Conservation (phyloP, 2,113 vertebrate species). For the Podocnemis expansa region DNA sequence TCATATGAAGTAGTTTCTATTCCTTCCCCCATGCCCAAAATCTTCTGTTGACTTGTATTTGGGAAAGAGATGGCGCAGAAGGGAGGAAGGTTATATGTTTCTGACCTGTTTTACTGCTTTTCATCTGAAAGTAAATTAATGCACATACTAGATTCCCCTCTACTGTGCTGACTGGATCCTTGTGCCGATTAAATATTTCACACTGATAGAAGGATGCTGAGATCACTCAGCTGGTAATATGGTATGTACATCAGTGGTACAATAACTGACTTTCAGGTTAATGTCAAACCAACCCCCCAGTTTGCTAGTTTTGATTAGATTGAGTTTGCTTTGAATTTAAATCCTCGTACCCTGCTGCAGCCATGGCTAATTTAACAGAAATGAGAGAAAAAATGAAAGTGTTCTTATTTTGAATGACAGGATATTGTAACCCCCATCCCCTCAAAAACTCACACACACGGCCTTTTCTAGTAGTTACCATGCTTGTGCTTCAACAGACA, state of each 20-base stretch:
- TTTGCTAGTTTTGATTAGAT: constrained; percentile 66
- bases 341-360: constrained; percentile 50
- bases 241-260: constrained; percentile 50
- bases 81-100: constrained; percentile 47
- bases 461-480: neutral
- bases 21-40: neutral
- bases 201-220: constrained; percentile 62
- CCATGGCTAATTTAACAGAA: constrained; percentile 59
- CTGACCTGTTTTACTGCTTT: constrained; percentile 69
- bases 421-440: neutral
- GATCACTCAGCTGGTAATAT: constrained; percentile 64
- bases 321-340: constrained; percentile 66
- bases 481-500: constrained; percentile 8
- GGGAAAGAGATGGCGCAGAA: neutral
- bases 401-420: constrained; percentile 34
- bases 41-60: constrained; percentile 49
- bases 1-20: constrained; percentile 17
- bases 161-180: constrained; percentile 65
- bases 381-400: constrained; percentile 44
- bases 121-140: constrained; percentile 66
- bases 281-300: constrained; percentile 60
- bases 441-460: constrained; percentile 1
- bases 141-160: constrained; percentile 48
- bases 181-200: constrained; percentile 68
- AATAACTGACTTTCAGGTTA: constrained; percentile 56